Percentiles rank a stretch among this genome's conserved stretches.
These are phyloP conservation scores for Blomia tropicalis DNA, from an alignment of 2,888 invertebrate genomes.

Conservation along the genomic window DNA sequence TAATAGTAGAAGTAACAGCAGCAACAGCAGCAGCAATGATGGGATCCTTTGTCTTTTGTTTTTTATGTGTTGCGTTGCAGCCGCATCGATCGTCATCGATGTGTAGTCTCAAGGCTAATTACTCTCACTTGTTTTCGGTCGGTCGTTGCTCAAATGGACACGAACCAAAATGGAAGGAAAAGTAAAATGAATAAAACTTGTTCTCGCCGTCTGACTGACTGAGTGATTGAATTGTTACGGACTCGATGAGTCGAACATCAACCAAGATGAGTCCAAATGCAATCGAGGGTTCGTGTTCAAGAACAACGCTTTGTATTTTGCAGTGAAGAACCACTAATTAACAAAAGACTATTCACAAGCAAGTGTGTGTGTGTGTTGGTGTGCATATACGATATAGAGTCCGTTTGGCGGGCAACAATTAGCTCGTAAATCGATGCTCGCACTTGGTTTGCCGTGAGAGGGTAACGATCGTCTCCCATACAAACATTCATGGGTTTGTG, in stretches of 20 bases:
- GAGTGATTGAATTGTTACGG: too few species aligned
- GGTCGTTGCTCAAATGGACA: too few species aligned
- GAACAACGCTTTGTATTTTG: not conserved
- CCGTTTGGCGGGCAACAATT: not conserved
- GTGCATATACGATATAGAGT: not conserved
- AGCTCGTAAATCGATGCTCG: conserved; percentile 7
- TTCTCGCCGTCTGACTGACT: too few species aligned
- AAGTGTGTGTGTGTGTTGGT: too few species aligned
- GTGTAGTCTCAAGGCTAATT: conserved; percentile 11
- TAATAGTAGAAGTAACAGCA: not conserved
- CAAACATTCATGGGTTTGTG: too few species aligned
- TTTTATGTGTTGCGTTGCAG: not conserved
- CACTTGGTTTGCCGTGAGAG: too few species aligned
- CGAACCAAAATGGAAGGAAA: too few species aligned
- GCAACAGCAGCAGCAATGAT: too few species aligned
- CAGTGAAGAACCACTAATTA: not conserved
- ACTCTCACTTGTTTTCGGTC: conserved; percentile 8
- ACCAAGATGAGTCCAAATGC: not conserved
- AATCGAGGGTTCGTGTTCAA: not conserved
- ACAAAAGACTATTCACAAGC: not conserved
- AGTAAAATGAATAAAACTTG: too few species aligned
- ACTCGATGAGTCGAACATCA: not conserved
- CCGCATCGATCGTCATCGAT: too few species aligned
- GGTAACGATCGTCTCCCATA: too few species aligned
- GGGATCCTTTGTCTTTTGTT: not conserved